Evolutionary conservation across 2,113 vertebrate species (phyloP).

Genomic region (Oreochromis niloticus): DNA sequence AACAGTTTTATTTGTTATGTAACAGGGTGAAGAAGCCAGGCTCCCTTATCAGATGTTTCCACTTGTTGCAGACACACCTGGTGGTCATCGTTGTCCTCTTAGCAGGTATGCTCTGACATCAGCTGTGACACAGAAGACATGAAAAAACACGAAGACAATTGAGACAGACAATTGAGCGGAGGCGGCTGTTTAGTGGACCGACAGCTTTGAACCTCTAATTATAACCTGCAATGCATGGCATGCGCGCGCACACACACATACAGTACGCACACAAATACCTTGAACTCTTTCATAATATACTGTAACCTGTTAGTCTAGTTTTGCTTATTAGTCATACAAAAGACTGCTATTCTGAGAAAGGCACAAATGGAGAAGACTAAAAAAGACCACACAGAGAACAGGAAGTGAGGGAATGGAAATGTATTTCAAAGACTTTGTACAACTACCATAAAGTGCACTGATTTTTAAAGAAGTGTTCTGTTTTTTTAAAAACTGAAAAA

Average conservation of each 20-base stretch:
- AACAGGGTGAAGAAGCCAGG: constrained; percentile 23
- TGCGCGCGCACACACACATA: background rate
- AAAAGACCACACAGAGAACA: background rate
- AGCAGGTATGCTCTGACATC: constrained; percentile 30
- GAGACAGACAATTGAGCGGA: background rate
- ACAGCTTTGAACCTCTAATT: background rate
- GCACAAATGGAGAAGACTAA: background rate
- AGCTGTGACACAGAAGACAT: background rate
- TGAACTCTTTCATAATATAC: background rate
- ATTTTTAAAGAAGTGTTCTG: background rate
- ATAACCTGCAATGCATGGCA: background rate
- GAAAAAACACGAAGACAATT: background rate
- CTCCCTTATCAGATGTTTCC: background rate
- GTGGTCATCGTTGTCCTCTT: constrained; percentile 6
- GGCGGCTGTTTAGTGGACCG: background rate
- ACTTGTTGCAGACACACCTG: constrained; percentile 9
- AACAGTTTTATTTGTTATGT: background rate
- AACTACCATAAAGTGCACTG: background rate
- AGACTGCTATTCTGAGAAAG: background rate
- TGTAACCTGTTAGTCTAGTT: constrained; percentile 39
- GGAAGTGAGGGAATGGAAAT: background rate
- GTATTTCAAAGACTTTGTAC: background rate
- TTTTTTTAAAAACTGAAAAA: fast-evolving
- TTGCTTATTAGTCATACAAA: background rate
- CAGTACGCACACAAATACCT: background rate